Evolutionary conservation across 2,888 invertebrate species (phyloP).

Genomic region (Augochlorella aurata): DNA sequence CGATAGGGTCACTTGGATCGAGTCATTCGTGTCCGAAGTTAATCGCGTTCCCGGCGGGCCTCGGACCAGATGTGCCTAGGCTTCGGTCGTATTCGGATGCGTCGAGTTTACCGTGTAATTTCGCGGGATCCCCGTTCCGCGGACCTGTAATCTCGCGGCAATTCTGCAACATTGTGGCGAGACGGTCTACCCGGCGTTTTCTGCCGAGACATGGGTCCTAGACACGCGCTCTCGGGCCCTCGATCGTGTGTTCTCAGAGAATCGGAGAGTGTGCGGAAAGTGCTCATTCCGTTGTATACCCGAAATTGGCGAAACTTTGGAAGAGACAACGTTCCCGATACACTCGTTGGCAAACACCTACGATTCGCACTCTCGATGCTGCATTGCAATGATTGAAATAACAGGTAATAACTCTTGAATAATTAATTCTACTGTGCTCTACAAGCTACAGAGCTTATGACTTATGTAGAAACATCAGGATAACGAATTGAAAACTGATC

Average conservation of each 20-base stretch:
- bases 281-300: slow-evolving; percentile 4
- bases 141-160: slow-evolving; percentile 18
- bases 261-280: slow-evolving; percentile 13
- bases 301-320: slow-evolving; percentile 20
- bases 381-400: not conserved
- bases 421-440: too few species aligned
- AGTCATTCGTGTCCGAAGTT: slow-evolving; percentile 15
- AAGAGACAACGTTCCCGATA: not conserved
- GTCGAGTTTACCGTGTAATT: slow-evolving; percentile 35
- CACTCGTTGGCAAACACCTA: not conserved
- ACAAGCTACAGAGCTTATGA: too few species aligned
- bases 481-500: too few species aligned
- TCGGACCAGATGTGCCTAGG: not conserved
- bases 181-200: not conserved
- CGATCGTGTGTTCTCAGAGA: slow-evolving; percentile 19
- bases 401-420: too few species aligned
- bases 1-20: not conserved
- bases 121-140: slow-evolving; percentile 21
- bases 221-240: slow-evolving; percentile 10
- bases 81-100: slow-evolving; percentile 39
- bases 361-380: not conserved
- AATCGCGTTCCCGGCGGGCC: slow-evolving; percentile 21
- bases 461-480: too few species aligned
- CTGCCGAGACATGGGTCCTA: slow-evolving; percentile 1
- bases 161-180: slow-evolving; percentile 37